phyloP scores from a whole-genome alignment of 2,797 vertebrate genomes.

The Vespertilio murinus region DNA sequence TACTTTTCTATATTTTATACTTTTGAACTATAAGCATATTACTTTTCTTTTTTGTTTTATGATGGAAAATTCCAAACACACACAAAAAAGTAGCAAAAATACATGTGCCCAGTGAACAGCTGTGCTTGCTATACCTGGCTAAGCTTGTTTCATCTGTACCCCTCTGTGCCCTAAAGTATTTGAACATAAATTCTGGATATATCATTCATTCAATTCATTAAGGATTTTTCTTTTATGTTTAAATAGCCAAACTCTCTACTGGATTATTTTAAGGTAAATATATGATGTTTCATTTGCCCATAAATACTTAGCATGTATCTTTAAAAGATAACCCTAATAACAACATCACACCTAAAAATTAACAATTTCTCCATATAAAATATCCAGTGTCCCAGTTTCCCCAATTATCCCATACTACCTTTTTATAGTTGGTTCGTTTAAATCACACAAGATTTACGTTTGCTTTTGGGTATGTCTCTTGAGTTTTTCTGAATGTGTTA shows the following conservation, averaged over 20 bases:
- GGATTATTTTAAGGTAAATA: slow-evolving; percentile 34
- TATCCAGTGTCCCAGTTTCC: background rate
- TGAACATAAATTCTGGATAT: background rate
- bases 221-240: background rate
- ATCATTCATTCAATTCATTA: background rate
- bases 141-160: background rate
- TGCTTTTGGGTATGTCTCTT: background rate
- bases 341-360: background rate
- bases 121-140: background rate
- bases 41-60: background rate
- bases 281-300: background rate
- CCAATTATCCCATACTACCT: background rate
- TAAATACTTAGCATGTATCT: background rate
- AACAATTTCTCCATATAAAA: background rate
- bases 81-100: background rate
- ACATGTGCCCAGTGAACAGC: background rate
- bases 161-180: background rate
- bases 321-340: background rate
- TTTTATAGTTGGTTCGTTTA: background rate
- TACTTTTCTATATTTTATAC: background rate
- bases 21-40: background rate
- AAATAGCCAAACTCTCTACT: background rate
- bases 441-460: background rate
- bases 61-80: background rate
- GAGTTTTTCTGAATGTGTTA: background rate